Percentiles rank a stretch among this genome's conserved stretches.
These are phyloP conservation scores for Hyperoodon ampullatus DNA, from an alignment of 2,113 vertebrate species.

Conservation along the genomic window DNA sequence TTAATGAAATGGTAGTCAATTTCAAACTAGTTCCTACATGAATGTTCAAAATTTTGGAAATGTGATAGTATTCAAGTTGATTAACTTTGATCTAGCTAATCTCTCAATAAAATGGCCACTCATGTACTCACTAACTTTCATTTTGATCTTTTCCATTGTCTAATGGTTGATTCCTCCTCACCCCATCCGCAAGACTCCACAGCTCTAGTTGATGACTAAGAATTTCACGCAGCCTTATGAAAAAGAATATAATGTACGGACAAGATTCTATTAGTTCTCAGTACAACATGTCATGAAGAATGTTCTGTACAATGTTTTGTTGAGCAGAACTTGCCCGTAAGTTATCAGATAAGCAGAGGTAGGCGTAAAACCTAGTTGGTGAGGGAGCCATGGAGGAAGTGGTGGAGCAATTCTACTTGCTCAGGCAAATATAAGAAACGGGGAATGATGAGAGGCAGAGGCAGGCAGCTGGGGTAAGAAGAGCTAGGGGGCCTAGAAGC, in stretches of 20 bases:
- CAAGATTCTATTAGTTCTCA: neutral
- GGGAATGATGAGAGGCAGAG: neutral
- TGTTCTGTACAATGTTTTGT: constrained; percentile 5
- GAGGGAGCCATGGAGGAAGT: neutral
- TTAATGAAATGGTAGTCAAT: constrained; percentile 70
- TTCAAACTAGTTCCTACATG: constrained; percentile 62
- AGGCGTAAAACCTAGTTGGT: neutral
- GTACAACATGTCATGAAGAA: neutral
- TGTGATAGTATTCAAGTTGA: constrained; percentile 66
- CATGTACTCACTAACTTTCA: constrained; percentile 42
- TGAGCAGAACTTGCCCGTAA: neutral
- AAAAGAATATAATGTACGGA: constrained; percentile 22
- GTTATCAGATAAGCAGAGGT: neutral
- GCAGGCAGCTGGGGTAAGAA: constrained; percentile 1
- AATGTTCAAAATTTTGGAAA: constrained; percentile 66
- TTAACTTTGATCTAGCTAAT: constrained; percentile 66
- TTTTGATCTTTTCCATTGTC: constrained; percentile 50
- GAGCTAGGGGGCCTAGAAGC: neutral
- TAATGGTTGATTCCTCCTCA: constrained; percentile 10
- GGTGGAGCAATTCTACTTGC: neutral
- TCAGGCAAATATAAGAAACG: constrained; percentile 47
- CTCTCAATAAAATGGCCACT: constrained; percentile 46
- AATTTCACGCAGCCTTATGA: neutral
- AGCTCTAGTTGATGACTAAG: constrained; percentile 25
- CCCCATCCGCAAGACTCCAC: neutral